Evolutionary conservation across 1,140 invertebrate genomes (phyloP).

Genomic region (Teleogryllus occipitalis): DNA sequence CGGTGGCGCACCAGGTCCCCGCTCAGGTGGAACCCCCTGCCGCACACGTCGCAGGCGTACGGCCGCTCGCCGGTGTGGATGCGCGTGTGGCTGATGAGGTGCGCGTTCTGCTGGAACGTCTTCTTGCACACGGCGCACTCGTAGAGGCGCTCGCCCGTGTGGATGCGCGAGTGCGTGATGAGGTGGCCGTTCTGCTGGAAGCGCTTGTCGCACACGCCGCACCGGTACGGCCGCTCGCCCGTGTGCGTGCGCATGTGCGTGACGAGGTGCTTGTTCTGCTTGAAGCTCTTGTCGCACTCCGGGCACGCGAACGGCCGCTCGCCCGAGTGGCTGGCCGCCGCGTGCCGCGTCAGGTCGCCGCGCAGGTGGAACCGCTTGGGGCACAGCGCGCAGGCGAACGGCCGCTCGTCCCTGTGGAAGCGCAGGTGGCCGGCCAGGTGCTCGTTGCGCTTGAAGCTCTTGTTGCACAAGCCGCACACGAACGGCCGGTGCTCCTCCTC

Average conservation of each 20-base stretch:
- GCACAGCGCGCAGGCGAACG: constrained; percentile 37
- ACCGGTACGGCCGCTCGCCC: constrained; percentile 33
- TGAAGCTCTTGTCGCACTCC: neutral
- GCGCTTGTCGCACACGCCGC: constrained; percentile 33
- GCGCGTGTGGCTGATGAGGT: constrained; percentile 13
- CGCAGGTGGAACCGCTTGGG: constrained; percentile 34
- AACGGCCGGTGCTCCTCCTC: constrained; percentile 21
- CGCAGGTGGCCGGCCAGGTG: constrained; percentile 24
- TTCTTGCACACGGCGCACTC: constrained; percentile 29
- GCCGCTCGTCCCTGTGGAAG: constrained; percentile 26
- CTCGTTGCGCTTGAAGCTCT: constrained; percentile 23
- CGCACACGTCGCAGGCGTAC: constrained; percentile 13
- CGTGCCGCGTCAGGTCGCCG: constrained; percentile 40
- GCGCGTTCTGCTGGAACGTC: constrained; percentile 15
- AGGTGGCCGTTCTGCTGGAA: constrained; percentile 36
- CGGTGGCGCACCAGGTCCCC: constrained; percentile 10
- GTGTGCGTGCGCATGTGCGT: constrained; percentile 24
- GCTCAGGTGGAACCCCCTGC: neutral
- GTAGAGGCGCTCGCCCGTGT: constrained; percentile 33
- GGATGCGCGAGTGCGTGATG: constrained; percentile 33
- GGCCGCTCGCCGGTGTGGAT: constrained; percentile 13
- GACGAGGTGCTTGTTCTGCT: neutral
- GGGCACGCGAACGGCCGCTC: neutral
- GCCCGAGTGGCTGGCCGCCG: constrained; percentile 17
- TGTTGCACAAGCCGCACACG: constrained; percentile 22